Conservation (phyloP, 2,888 invertebrate genomes). For the Rotaria macrura region DNA sequence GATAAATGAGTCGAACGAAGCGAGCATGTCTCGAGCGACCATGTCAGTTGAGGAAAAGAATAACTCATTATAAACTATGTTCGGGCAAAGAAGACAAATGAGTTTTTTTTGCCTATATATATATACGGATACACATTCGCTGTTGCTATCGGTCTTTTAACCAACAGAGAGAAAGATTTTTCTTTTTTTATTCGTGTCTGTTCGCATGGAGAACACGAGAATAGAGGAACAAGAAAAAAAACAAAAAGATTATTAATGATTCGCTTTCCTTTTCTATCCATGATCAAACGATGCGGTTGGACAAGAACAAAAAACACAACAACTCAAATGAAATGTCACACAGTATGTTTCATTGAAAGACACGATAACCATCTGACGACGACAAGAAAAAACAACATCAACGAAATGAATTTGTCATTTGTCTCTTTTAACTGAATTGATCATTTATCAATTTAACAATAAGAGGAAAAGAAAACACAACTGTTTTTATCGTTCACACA, state of each 20-base stretch:
- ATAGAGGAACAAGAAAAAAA: background rate
- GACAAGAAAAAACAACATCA: background rate
- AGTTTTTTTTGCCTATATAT: background rate
- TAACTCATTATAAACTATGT: background rate
- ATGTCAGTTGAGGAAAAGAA: slow-evolving; percentile 3
- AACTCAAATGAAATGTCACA: background rate
- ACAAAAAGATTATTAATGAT: background rate
- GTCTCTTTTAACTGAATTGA: too few relatives aligned
- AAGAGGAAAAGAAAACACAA: too few relatives aligned
- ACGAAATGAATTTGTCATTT: background rate
- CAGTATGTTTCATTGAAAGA: background rate
- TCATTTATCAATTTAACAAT: too few relatives aligned
- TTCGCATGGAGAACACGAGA: background rate
- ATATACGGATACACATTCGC: background rate
- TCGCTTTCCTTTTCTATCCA: background rate
- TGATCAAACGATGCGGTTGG: background rate
- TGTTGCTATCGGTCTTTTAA: background rate
- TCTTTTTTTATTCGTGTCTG: background rate
- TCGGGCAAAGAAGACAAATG: background rate
- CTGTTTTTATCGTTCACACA: too few relatives aligned
- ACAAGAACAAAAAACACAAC: background rate
- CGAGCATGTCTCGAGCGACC: background rate
- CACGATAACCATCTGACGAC: background rate
- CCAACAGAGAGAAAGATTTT: background rate
- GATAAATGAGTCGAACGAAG: background rate